Percentiles rank a stretch among this genome's conserved stretches.
Evolutionary conservation across 2,888 invertebrate genomes (phyloP).

Genomic region (Clanis bilineata): DNA sequence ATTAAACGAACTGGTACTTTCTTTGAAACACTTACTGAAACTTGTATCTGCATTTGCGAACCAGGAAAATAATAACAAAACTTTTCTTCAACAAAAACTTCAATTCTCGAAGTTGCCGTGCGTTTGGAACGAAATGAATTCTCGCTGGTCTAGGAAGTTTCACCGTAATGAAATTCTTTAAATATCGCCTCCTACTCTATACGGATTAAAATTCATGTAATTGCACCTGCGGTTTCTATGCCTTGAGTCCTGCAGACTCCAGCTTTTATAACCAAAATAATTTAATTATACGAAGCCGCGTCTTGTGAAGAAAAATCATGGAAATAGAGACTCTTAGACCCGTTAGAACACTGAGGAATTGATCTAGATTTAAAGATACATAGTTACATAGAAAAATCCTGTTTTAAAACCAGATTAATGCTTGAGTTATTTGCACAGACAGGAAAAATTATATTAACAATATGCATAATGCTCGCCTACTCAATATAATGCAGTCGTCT

Average conservation of each 20-base stretch:
- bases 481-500: not conserved
- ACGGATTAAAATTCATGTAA: conserved; percentile 71
- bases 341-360: too few species aligned
- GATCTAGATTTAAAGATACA: too few species aligned
- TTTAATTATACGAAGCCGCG: not conserved
- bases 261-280: not conserved
- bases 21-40: conserved; percentile 30
- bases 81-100: conserved; percentile 63
- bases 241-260: not conserved
- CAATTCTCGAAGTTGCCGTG: conserved; percentile 59
- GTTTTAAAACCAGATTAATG: too few species aligned
- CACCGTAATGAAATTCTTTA: conserved; percentile 78
- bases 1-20: conserved; percentile 32
- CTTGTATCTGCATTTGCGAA: conserved; percentile 45
- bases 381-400: too few species aligned
- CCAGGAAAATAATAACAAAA: conserved; percentile 55
- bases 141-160: conserved; percentile 62
- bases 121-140: conserved; percentile 68
- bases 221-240: conserved; percentile 52
- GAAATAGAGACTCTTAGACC: too few species aligned
- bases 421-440: not conserved
- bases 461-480: not conserved
- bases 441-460: not conserved
- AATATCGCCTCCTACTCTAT: conserved; percentile 59
- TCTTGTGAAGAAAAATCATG: not conserved